Evolutionary conservation across 2,888 invertebrate genomes (phyloP), one percentile per base, ranked within the genome.

Genomic region (Hemicrepidius hirtus): DNA sequence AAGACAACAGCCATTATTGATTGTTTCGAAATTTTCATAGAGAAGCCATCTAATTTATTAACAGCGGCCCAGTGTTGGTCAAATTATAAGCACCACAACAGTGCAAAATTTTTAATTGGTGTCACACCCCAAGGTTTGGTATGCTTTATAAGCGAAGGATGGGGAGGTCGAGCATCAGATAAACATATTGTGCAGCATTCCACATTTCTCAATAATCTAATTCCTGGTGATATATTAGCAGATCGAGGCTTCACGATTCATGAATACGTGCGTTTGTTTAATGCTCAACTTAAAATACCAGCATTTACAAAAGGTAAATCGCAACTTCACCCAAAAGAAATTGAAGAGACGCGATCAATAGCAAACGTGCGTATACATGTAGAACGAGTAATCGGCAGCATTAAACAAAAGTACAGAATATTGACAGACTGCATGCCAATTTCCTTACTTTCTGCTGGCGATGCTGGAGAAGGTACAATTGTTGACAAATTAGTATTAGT

Each of bases 71-170:
- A 71, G 40, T 62, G 24, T 9, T 75, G 73, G 68, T 74, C 74
- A 1, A 60, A 65, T 41, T 74, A 76, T 28, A 74, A 74, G 16
- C 69, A 74, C 20, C 68, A 69, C 12, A 9, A 65, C n/a, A 76
- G 72, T 18, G 32, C 69, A 0, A 74, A 74, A 37, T 68, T 41
- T 67, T 67, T 76, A 24, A 72, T 76, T 12, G 76, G 68, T 0
- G 71, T 74, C 0, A 74, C 76, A 7, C 76, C 74, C 21, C 72
- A 74, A 44, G 74, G 73, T 7, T 60, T 60, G 6, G 24, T 75
- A 24, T 65, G 28, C 20, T 75, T 64, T 24, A 74, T 75, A 10
- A 70, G 70, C 53, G 18, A 64, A 6, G 67, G 49, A n/a, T 71
- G 68, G 63, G 74, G 74, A 13, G 74, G 68, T 1, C 46, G 68